These are phyloP conservation scores for Sebastes oblongus DNA, from an alignment of 2,797 vertebrate genomes.

Conservation along the genomic window DNA sequence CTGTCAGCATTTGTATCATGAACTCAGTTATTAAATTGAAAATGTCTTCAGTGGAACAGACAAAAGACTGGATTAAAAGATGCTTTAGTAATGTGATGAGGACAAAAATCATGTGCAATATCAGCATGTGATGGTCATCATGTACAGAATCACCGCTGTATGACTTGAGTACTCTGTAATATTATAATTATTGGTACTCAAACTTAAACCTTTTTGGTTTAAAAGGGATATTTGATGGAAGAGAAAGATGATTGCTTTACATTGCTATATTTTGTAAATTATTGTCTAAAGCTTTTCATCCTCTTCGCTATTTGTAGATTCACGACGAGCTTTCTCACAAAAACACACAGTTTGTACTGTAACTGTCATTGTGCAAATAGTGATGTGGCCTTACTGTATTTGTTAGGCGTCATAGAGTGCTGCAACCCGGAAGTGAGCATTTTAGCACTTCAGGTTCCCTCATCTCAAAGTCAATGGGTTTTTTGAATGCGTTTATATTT, in stretches of 20 bases:
- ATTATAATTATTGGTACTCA: constrained; percentile 11
- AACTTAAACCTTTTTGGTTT: constrained; percentile 13
- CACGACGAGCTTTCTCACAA: constrained; percentile 36
- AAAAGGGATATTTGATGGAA: constrained; percentile 35
- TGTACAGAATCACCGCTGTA: constrained; percentile 35
- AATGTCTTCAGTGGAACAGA: neutral
- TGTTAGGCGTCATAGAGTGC: constrained; percentile 35
- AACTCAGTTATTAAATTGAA: constrained; percentile 2
- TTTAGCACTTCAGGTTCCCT: too few species aligned
- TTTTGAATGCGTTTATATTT: too few species aligned
- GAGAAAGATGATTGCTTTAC: constrained; percentile 21
- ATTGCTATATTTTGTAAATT: constrained; percentile 61
- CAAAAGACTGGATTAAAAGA: neutral
- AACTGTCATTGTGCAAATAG: constrained; percentile 64
- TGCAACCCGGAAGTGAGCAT: too few species aligned
- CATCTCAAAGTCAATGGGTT: too few species aligned
- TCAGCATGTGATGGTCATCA: constrained; percentile 17
- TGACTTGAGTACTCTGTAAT: constrained; percentile 22
- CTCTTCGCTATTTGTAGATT: constrained; percentile 60
- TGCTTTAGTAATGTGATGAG: constrained; percentile 6
- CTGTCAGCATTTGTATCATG: constrained; percentile 34
- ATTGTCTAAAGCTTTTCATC: constrained; percentile 51
- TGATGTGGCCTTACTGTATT: constrained; percentile 72
- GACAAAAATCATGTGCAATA: constrained; percentile 20
- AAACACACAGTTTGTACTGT: constrained; percentile 52